A percentile compares a stretch with the other conserved stretches of the same genome.
These are phyloP conservation scores for Unio delphinus DNA, from an alignment of 2,888 invertebrate species.

Conservation along the genomic window DNA sequence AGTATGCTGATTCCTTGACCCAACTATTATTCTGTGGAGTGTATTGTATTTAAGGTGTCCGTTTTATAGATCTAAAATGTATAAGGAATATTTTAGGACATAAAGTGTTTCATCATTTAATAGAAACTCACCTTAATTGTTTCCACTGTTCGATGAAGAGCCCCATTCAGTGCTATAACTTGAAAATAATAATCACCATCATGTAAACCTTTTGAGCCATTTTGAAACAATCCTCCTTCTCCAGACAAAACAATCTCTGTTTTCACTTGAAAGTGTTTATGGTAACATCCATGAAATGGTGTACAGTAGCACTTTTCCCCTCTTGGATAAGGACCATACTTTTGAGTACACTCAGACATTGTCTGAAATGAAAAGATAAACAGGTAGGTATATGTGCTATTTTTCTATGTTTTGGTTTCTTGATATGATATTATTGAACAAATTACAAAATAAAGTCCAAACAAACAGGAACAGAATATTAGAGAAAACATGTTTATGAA, in stretches of 20 bases:
- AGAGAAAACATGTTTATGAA: background rate
- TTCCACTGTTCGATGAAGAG: background rate
- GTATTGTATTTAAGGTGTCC: too few relatives aligned
- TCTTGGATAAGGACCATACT: conserved; percentile 23
- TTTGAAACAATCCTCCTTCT: conserved; percentile 23
- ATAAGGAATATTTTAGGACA: background rate
- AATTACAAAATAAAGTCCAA: background rate
- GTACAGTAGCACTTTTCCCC: conserved; percentile 49
- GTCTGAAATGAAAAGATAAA: conserved; percentile 10
- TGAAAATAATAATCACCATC: conserved; percentile 40
- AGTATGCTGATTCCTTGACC: too few relatives aligned
- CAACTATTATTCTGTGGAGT: too few relatives aligned
- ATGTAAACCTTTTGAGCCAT: conserved; percentile 34
- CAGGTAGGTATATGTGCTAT: background rate
- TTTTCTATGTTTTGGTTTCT: background rate
- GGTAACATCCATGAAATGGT: conserved; percentile 40
- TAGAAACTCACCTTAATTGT: conserved; percentile 2
- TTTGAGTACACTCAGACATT: conserved; percentile 23
- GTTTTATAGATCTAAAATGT: too few relatives aligned
- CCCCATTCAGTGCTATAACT: conserved; percentile 2
- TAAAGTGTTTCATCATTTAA: background rate
- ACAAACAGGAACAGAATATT: background rate
- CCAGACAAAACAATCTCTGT: conserved; percentile 14
- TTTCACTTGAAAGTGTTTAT: conserved; percentile 39
- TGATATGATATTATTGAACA: background rate